These are phyloP conservation scores for Drosophila tristis DNA, from an alignment of 1,140 invertebrate genomes.

Conservation along the genomic window DNA sequence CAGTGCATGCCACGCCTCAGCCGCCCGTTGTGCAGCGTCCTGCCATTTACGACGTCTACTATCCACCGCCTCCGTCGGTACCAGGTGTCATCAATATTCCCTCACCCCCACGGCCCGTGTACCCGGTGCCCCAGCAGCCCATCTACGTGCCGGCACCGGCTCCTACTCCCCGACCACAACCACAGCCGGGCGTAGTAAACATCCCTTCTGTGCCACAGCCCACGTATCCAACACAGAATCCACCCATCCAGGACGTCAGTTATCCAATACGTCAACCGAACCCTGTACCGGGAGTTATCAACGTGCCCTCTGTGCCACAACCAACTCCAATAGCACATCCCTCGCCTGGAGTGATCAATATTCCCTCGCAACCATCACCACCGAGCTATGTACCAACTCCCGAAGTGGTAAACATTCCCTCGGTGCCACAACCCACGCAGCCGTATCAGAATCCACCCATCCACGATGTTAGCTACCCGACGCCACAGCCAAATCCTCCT, in stretches of 20 bases:
- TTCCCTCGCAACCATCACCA: slow-evolving; percentile 21
- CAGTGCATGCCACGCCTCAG: slow-evolving; percentile 86
- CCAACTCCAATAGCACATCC: slow-evolving; percentile 24
- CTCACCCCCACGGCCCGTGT: slow-evolving; percentile 22
- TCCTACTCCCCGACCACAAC: slow-evolving; percentile 61
- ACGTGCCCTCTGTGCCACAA: slow-evolving; percentile 35
- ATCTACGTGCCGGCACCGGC: slow-evolving; percentile 22
- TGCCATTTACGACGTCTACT: slow-evolving; percentile 85
- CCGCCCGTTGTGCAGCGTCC: slow-evolving; percentile 86
- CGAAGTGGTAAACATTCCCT: slow-evolving; percentile 51
- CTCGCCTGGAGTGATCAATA: slow-evolving; percentile 38
- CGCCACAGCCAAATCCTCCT: slow-evolving; percentile 29
- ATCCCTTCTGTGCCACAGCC: slow-evolving; percentile 55
- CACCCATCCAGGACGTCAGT: slow-evolving; percentile 55
- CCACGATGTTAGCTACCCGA: slow-evolving; percentile 51
- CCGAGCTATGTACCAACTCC: slow-evolving; percentile 17
- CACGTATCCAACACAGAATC: background rate
- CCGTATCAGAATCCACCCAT: slow-evolving; percentile 32
- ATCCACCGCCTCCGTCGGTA: slow-evolving; percentile 28
- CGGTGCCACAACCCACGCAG: slow-evolving; percentile 11
- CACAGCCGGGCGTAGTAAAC: slow-evolving; percentile 87
- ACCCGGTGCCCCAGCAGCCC: slow-evolving; percentile 28
- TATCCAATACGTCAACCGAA: slow-evolving; percentile 23
- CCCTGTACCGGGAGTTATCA: slow-evolving; percentile 25
- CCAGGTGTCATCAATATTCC: slow-evolving; percentile 61